Evolutionary conservation across 2,113 vertebrate genomes (phyloP).

Genomic region (Xiphophorus couchianus): DNA sequence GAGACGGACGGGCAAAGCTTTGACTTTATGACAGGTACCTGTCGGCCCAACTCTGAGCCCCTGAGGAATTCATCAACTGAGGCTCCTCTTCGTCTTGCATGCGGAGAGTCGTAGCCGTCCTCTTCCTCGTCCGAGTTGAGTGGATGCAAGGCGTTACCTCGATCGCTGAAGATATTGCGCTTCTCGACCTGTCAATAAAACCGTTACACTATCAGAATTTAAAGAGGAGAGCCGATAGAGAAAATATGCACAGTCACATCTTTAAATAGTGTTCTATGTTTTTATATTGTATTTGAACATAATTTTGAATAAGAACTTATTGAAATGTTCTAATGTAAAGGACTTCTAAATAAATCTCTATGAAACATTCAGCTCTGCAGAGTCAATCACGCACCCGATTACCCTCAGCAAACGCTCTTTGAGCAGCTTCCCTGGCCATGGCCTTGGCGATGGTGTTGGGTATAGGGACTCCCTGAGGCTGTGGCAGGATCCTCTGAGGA

Average conservation of each 20-base stretch:
- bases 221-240: neutral
- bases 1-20: neutral
- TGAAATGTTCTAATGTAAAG: neutral
- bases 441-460: conserved; percentile 93
- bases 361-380: neutral
- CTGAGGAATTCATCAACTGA: conserved; percentile 96
- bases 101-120: conserved; percentile 88
- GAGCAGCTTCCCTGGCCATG: conserved; percentile 95
- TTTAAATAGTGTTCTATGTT: neutral
- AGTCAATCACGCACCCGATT: conserved; percentile 81
- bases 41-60: conserved; percentile 93
- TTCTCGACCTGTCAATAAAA: conserved; percentile 85
- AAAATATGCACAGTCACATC: neutral
- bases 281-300: neutral
- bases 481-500: conserved; percentile 94
- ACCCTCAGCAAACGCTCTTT: conserved; percentile 87
- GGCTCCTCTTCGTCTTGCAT: conserved; percentile 84
- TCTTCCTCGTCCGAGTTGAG: conserved; percentile 91
- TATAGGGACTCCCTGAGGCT: conserved; percentile 92
- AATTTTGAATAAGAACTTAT: neutral
- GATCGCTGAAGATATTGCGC: conserved; percentile 88
- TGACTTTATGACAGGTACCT: conserved; percentile 76
- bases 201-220: conserved; percentile 3
- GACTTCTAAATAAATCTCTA: neutral
- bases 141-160: conserved; percentile 78